phyloP scores from a whole-genome alignment of 2,888 invertebrate species.

The Xiphydria camelus region DNA sequence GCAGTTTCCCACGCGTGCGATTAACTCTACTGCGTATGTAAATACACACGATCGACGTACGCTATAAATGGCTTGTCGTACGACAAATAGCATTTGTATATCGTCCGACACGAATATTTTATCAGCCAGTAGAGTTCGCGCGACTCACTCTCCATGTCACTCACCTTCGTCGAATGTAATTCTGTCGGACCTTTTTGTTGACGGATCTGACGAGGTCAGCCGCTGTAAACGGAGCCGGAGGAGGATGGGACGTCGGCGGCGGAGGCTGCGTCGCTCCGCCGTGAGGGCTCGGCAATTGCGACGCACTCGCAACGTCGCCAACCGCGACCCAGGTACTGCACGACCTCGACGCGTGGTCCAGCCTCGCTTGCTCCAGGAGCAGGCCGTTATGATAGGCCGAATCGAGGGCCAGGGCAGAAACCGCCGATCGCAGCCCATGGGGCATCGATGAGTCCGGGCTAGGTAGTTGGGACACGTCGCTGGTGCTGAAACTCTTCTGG shows the following conservation, averaged over 20 bases:
- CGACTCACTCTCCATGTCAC: too few relatives aligned
- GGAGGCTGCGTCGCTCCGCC: slow-evolving; percentile 60
- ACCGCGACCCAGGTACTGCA: slow-evolving; percentile 89
- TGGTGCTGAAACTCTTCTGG: slow-evolving; percentile 83
- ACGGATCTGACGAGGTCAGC: slow-evolving; percentile 74
- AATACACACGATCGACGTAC: too few relatives aligned
- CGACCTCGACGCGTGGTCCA: slow-evolving; percentile 70
- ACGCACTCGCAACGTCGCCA: slow-evolving; percentile 74
- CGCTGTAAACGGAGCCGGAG: slow-evolving; percentile 65
- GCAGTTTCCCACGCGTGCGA: too few relatives aligned
- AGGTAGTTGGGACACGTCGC: slow-evolving; percentile 70
- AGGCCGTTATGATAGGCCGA: slow-evolving; percentile 62
- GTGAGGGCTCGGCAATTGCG: slow-evolving; percentile 83
- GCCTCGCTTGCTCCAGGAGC: slow-evolving; percentile 62
- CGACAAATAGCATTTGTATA: too few relatives aligned
- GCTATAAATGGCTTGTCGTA: too few relatives aligned
- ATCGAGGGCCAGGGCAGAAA: slow-evolving; percentile 65
- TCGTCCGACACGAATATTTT: too few relatives aligned
- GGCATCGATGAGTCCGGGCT: slow-evolving; percentile 58
- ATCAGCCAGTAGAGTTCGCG: too few relatives aligned
- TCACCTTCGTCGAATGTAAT: slow-evolving; percentile 72
- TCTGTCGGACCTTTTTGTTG: slow-evolving; percentile 83
- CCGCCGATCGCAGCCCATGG: slow-evolving; percentile 52
- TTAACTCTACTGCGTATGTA: too few relatives aligned
- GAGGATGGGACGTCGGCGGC: slow-evolving; percentile 52